Base-by-base conservation (phyloP, 2,888 invertebrate species). In the Hypomecis punctinalis region DNA sequence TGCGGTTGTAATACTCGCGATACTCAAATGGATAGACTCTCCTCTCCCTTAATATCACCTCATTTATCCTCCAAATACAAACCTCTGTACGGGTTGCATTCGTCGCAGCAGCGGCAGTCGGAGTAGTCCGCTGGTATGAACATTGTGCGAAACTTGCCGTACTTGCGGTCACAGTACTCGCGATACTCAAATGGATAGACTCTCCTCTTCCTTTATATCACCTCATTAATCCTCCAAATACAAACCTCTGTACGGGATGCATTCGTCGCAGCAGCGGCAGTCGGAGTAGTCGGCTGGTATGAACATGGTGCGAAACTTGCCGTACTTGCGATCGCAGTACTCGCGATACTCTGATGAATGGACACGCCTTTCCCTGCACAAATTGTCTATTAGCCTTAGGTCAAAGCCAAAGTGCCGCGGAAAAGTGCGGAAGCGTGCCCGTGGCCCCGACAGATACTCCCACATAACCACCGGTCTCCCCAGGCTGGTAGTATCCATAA, bases 211-310 rank as follows among this genome's bases (percentile, higher is more conserved):
- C 92, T 92, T 61, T 1, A 35, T 47, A 43, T 48, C 23, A 23
- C 23, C 23, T 23, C 3, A 23, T 23, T 23, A 23, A 23, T 3
- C 23, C 23, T 23, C 1, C 23, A 23, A 3, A 23, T 23, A 23
- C 23, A 23, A 23, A 90, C 91, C 91, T 87, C 91, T 86, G 59
- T 85, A 91, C 43, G 85, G 83, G 33, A 91, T 77, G 47, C 92
- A 92, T 55, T 92, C 92, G 55, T 92, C 92, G 49, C 92, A 92
- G 63, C 92, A 92, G 0, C 90, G 79, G 62, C 92, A 92, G 56
- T 86, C 82, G 0, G 83, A 69, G 67, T 87, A 90, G 67, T 91
- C 90, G 0, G 91, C 85, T 0, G 91, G 88, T 4, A 92, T 68
- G 63, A 91, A 87, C 87, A 90, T 85, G 0, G 88, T 72, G 0